These are phyloP conservation scores for Oasisia sp. DNA, from an alignment of 2,888 invertebrate genomes.

Conservation along the genomic window DNA sequence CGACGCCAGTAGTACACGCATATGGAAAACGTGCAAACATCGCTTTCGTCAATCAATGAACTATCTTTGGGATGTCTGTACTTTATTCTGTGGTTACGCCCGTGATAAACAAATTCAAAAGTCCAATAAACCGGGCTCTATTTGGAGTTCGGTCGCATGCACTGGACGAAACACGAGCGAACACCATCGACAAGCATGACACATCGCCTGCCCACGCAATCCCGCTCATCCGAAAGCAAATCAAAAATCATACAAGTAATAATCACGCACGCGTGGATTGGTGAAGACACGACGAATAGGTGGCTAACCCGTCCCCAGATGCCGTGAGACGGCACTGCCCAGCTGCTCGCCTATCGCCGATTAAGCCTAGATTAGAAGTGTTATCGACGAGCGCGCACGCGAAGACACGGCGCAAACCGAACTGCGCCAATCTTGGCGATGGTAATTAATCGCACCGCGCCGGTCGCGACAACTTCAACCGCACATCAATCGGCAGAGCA, in stretches of 20 bases:
- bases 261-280: neutral
- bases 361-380: neutral
- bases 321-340: neutral
- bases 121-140: neutral
- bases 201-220: neutral
- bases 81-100: neutral
- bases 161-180: neutral
- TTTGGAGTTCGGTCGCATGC: neutral
- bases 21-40: neutral
- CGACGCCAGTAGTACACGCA: neutral
- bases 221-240: neutral
- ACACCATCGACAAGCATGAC: neutral
- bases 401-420: neutral
- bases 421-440: neutral
- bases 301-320: neutral
- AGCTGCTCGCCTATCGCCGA: slow-evolving; percentile 1
- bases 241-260: neutral
- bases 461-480: neutral
- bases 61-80: neutral
- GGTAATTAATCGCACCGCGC: neutral
- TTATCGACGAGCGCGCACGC: neutral
- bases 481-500: neutral
- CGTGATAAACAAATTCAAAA: neutral
- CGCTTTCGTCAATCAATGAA: neutral
- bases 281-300: neutral